Evolutionary conservation across 2,888 invertebrate species (phyloP), one percentile per base, ranked within the genome.

Genomic region (Rhagium mordax): DNA sequence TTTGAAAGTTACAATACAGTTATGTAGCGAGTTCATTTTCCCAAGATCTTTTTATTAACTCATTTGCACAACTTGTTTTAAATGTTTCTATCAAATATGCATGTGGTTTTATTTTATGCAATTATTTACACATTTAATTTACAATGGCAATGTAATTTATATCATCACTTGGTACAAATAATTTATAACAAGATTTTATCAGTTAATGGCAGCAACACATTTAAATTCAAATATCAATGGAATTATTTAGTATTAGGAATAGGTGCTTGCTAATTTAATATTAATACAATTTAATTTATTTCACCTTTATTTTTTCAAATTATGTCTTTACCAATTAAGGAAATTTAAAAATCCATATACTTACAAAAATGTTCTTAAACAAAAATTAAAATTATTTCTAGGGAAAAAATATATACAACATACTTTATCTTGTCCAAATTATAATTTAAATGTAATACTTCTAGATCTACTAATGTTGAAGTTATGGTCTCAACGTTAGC

Each of bases 11-110:
- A 71, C 20, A 51, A 64, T 62, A 68, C 66, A 70, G 71, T 77
- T 71, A 69, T 10, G 15, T 55, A 27, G 49, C 64, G 55, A 67
- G 78, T 75, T 80, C 74, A 78, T 74, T 74, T 79, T 79, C 78
- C 76, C 78, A 77, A 73, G 72, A 69, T 33, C 8, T 57, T 41
- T 65, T 27, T 53, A 8, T 65, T 55, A 66, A 49, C 47, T 60
- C 53, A 49, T 64, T 60, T 70, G 48, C 55, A 72, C 24, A 74
- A 74, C 74, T 67, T 59, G 70, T 72, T 72, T 72, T 59, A 66
- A 60, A 16, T 13, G 48, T 8, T 59, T 73, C 69, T 20, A 65
- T 51, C 24, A 16, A 65, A 47, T 20, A 67, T 57, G 66, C 57
- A 53, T 65, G 65, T 41, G 18, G 20, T 18, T 64, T 55, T 65